Evolutionary conservation across 1,140 invertebrate species (phyloP).

Genomic region (Eriocheir sinensis): DNA sequence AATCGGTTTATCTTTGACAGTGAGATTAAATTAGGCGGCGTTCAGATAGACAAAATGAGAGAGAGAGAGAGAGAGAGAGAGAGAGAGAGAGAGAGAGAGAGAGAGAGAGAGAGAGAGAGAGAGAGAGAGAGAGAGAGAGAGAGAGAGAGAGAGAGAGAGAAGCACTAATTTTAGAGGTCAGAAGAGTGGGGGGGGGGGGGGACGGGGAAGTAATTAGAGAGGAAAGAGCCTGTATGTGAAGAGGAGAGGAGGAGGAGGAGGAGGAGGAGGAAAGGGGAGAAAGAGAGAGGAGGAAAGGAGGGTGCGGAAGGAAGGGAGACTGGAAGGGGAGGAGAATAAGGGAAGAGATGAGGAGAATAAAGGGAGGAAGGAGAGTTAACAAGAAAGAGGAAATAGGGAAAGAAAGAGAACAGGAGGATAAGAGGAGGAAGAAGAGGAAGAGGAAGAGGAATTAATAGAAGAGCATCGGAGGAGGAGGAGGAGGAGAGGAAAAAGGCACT

Average conservation of each 20-base stretch:
- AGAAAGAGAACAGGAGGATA: neutral
- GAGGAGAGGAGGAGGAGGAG: neutral
- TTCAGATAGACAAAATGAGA: neutral
- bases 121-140: neutral
- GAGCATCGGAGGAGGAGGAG: too few species aligned
- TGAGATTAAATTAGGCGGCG: neutral
- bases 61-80: conserved; percentile 47
- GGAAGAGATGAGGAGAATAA: neutral
- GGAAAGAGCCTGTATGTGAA: too few species aligned
- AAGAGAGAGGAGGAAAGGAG: neutral
- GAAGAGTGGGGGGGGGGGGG: neutral
- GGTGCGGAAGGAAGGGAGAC: neutral
- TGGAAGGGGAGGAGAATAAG: neutral
- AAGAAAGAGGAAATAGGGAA: neutral
- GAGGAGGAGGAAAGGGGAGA: neutral
- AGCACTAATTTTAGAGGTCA: neutral
- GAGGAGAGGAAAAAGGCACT: too few species aligned
- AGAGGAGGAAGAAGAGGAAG: neutral
- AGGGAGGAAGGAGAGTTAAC: neutral
- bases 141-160: neutral
- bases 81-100: conserved; percentile 30
- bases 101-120: conserved; percentile 47
- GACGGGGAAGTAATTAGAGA: neutral
- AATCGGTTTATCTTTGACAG: neutral
- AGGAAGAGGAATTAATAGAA: neutral